These are phyloP conservation scores for Neoaliturus tenellus DNA, from an alignment of 2,888 invertebrate species.

Conservation along the genomic window DNA sequence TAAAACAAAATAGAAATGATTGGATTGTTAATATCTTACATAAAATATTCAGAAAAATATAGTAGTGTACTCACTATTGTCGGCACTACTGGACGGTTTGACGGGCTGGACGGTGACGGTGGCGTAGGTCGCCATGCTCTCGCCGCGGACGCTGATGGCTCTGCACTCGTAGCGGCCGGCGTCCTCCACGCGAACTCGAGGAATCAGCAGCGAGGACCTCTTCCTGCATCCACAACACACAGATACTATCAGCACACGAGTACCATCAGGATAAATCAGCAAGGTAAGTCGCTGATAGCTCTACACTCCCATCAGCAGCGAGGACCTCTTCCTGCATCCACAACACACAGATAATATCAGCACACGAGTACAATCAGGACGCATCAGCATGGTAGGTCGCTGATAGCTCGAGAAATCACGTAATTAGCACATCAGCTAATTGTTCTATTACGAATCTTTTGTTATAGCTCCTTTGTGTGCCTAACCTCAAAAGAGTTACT, in stretches of 20 bases:
- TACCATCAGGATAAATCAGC: conserved; percentile 67
- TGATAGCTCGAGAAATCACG: too few relatives aligned
- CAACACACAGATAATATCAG: conserved; percentile 38
- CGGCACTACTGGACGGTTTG: conserved; percentile 62
- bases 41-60: too few relatives aligned
- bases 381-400: too few relatives aligned
- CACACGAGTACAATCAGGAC: neutral
- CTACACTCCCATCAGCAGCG: conserved; percentile 76
- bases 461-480: too few relatives aligned
- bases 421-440: too few relatives aligned
- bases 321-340: conserved; percentile 28
- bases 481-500: too few relatives aligned
- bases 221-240: conserved; percentile 76
- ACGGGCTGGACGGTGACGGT: conserved; percentile 65
- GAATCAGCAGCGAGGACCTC: conserved; percentile 89
- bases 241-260: conserved; percentile 14
- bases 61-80: conserved; percentile 67
- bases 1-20: too few relatives aligned
- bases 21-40: too few relatives aligned
- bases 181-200: conserved; percentile 83
- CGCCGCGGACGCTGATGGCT: conserved; percentile 81
- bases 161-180: conserved; percentile 89
- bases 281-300: conserved; percentile 82
- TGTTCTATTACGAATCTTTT: too few relatives aligned
- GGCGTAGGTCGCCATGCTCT: conserved; percentile 64